phyloP scores from a whole-genome alignment of 2,113 vertebrate genomes.

The Campylomormyrus tamandua region DNA sequence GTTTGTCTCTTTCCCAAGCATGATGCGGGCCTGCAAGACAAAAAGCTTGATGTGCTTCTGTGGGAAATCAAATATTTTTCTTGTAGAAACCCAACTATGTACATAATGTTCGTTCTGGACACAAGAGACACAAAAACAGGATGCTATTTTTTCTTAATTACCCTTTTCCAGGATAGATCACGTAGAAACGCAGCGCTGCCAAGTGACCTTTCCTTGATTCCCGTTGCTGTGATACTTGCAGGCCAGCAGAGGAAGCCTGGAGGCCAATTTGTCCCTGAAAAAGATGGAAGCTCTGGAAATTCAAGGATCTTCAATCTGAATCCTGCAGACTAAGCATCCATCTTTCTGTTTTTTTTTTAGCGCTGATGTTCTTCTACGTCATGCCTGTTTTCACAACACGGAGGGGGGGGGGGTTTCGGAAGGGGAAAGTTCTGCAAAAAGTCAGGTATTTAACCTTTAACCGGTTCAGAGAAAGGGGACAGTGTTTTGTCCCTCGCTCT shows the following conservation, averaged over 20 bases:
- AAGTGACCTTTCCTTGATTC: background rate
- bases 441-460: background rate
- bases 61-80: background rate
- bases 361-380: background rate
- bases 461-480: background rate
- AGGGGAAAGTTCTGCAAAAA: background rate
- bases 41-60: background rate
- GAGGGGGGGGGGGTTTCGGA: background rate
- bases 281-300: background rate
- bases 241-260: background rate
- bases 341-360: background rate
- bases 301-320: background rate
- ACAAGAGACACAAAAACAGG: conserved; percentile 6
- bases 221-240: background rate
- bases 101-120: background rate
- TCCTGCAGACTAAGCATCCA: background rate
- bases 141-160: background rate
- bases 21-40: background rate
- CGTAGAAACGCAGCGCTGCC: background rate
- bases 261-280: background rate
- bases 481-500: background rate
- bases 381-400: background rate
- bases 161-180: background rate
- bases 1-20: background rate
- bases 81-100: background rate